Evolutionary conservation across 2,113 vertebrate species (phyloP), one percentile per base, ranked within the genome.

Genomic region (Bungarus multicinctus): DNA sequence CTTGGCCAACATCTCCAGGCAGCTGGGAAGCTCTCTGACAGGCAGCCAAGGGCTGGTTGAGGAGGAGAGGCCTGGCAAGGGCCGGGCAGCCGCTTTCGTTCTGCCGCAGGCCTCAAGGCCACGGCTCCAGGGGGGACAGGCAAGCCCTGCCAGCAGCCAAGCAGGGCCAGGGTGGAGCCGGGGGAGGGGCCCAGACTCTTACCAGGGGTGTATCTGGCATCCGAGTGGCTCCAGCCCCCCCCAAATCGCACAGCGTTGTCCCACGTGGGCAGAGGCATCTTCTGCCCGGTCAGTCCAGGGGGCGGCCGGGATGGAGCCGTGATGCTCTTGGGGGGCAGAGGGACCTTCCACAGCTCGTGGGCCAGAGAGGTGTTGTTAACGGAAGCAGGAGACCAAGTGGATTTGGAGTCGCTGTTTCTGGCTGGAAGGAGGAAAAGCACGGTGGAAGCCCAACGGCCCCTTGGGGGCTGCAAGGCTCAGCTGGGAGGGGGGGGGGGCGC

Each of bases 301-400:
- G 99, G 99, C 3, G 99, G 99, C 95, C 99, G 99, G 97, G 99
- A 99, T 81, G 99, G 99, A 98, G 98, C 98, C 95, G 99, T 98
- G 97, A 99, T 98, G 95, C 98, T 98, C 98, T 99, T 99, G 95
- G 99, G 98, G 97, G 99, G 98, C 98, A 99, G 97, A 97, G 99
- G 99, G 97, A 99, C 99, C 98, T 99, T 99, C 99, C 99, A 99
- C 97, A 99, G 98, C 98, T 99, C 99, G 93, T 99, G 99, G 97
- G 99, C 99, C 97, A 99, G 98, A 97, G 99, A 99, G 97, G 99
- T 99, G 98, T 99, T 99, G 97, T 98, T 98, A 97, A 98, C 98
- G 97, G 99, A 98, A 98, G 98, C 98, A 97, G 99, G 99, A 98
- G 99, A 98, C 99, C 99, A 99, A 0, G 98, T 97, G 96, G 97